A percentile compares a stretch with the other conserved stretches of the same genome.
phyloP scores from a whole-genome alignment of 2,888 invertebrate genomes.

The Melanchra persicariae region DNA sequence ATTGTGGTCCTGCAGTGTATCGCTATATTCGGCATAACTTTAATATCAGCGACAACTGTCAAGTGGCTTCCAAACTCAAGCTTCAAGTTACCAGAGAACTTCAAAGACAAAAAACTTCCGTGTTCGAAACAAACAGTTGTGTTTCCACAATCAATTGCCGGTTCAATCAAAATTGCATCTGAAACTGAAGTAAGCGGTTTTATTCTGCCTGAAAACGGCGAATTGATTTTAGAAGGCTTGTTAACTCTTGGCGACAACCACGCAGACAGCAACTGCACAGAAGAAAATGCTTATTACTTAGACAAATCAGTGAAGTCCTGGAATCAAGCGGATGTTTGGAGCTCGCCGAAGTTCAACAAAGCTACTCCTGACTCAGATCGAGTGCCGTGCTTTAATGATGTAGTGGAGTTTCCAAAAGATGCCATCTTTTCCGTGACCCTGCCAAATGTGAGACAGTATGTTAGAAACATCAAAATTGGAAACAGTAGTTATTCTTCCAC shows the following conservation, averaged over 20 bases:
- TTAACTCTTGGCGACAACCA: conserved; percentile 75
- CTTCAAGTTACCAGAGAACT: conserved; percentile 82
- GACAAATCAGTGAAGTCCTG: conserved; percentile 79
- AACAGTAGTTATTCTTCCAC: conserved; percentile 61
- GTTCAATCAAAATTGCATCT: conserved; percentile 73
- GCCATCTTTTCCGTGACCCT: conserved; percentile 75
- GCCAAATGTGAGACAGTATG: conserved; percentile 75
- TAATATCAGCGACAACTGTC: conserved; percentile 74
- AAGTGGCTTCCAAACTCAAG: conserved; percentile 84
- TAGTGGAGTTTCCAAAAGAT: conserved; percentile 80
- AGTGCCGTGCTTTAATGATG: conserved; percentile 86
- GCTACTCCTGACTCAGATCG: conserved; percentile 89
- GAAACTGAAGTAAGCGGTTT: conserved; percentile 76
- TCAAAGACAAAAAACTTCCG: conserved; percentile 79
- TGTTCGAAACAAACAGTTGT: conserved; percentile 85
- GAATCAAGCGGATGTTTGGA: conserved; percentile 86
- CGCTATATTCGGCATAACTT: conserved; percentile 59
- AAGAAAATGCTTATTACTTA: conserved; percentile 77
- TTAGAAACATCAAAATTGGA: conserved; percentile 72
- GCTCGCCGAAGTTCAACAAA: conserved; percentile 81
- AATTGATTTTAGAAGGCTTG: conserved; percentile 79
- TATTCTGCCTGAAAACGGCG: conserved; percentile 83
- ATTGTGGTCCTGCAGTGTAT: conserved; percentile 38
- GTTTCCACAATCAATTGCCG: conserved; percentile 79
- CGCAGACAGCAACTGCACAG: conserved; percentile 73